Evolutionary conservation across 2,113 vertebrate genomes (phyloP), one percentile per base, ranked within the genome.

Genomic region (Alligator sinensis): DNA sequence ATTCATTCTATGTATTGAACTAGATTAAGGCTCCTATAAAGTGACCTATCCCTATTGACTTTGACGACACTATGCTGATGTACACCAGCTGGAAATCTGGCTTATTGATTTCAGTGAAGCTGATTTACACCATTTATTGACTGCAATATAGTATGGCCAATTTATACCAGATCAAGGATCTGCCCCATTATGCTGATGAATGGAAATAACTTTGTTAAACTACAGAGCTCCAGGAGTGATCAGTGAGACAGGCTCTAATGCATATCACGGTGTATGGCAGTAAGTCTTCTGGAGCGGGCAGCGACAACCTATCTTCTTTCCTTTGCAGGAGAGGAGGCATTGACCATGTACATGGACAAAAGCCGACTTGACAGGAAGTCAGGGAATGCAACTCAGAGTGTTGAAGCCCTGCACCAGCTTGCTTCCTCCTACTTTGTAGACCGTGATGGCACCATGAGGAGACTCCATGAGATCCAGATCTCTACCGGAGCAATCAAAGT

Each of bases 291-390:
- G 66, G 34, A 17, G 27, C 21, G 59, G 24, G 47, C 24, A 55
- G 60, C 95, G 81, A 87, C 77, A 86, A 63, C 57, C 77, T n/a
- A 59, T 92, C 86, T 75, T 90, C 55, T 82, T 90, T 95, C 68
- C 87, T 21, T 13, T 77, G 75, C 95, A 99, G 99, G 99, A 93
- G 99, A 99, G 95, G 99, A 99, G 96, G 99, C 99, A 27, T 97
- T 99, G 97, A 99, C 99, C 84, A 99, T 99, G 99, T 99, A 99
- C 95, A 99, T 99, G 99, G 99, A 99, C 96, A 99, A 99, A 97
- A 99, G 98, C 96, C 99, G 98, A 96, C 98, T 99, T 1, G 99
- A 99, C 98, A 98, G 99, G 76, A 99, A 99, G 98, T 98, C 99
- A 83, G 98, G 97, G 88, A 99, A 99, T 8, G 98, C 98, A 58